phyloP scores from a whole-genome alignment of 2,888 invertebrate genomes.

The Choristoneura rosaceana region DNA sequence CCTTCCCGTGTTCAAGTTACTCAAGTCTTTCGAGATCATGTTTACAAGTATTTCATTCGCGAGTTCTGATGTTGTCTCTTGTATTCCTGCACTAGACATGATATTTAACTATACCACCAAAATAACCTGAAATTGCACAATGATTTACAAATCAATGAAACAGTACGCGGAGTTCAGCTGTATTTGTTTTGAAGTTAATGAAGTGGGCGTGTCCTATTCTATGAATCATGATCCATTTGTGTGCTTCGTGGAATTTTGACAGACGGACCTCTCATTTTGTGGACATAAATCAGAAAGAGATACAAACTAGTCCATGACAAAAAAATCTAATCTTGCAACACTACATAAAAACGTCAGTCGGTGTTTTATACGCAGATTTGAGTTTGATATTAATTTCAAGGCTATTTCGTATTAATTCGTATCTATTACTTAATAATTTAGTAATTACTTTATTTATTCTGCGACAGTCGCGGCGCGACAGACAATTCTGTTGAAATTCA shows the following conservation, averaged over 20 bases:
- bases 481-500: no score
- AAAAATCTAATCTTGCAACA: not conserved
- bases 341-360: not conserved
- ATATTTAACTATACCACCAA: not conserved
- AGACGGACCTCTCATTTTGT: not conserved
- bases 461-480: no score
- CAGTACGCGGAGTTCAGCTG: not conserved
- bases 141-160: not conserved
- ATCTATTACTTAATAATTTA: no score
- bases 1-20: not conserved
- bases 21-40: not conserved
- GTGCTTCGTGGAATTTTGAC: not conserved
- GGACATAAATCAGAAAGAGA: not conserved
- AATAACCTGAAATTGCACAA: not conserved
- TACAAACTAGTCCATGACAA: not conserved
- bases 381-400: no score
- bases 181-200: not conserved
- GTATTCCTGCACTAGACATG: not conserved
- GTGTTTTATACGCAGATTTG: no score
- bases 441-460: no score
- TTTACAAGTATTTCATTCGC: not conserved
- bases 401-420: no score
- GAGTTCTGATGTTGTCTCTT: not conserved
- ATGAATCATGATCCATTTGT: not conserved
- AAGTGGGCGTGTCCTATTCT: slow-evolving; percentile 2